phyloP scores from a whole-genome alignment of 92 coral and sea anemone genomes.

The Porites divaricata region DNA sequence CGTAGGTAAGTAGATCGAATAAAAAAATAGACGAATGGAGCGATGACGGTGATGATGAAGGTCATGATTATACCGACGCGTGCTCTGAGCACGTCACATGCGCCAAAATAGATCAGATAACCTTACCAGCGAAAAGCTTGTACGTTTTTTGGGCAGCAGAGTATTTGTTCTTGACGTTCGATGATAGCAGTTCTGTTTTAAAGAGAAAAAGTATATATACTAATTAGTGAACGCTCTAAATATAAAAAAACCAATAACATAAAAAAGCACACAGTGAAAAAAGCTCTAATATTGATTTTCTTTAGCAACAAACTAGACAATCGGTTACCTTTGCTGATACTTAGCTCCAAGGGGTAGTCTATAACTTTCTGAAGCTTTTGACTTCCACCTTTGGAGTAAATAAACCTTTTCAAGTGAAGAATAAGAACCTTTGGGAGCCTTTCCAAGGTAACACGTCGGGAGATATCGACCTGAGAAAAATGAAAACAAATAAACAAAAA shows the following conservation, averaged over 20 bases:
- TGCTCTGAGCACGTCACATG: too few species aligned
- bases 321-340: slow-evolving; percentile 82
- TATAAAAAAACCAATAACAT: too few species aligned
- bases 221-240: too few species aligned
- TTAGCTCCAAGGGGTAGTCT: slow-evolving; percentile 85
- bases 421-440: slow-evolving; percentile 87
- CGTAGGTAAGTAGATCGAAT: too few species aligned
- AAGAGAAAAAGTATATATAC: too few species aligned
- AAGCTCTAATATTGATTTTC: too few species aligned
- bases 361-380: slow-evolving; percentile 88
- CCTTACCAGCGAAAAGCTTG: slow-evolving; percentile 89
- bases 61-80: too few species aligned
- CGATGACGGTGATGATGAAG: too few species aligned
- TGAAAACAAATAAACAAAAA: background rate
- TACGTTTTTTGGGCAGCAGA: slow-evolving; percentile 74
- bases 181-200: slow-evolving; percentile 64
- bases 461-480: slow-evolving; percentile 78
- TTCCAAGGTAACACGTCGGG: slow-evolving; percentile 89
- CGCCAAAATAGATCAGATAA: background rate
- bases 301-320: background rate
- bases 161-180: slow-evolving; percentile 74
- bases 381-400: slow-evolving; percentile 89
- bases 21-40: too few species aligned
- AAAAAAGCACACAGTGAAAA: too few species aligned
- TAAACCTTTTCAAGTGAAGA: slow-evolving; percentile 93